Base-by-base conservation (phyloP, 1,140 invertebrate species). In the Drosophila repletoides region DNA sequence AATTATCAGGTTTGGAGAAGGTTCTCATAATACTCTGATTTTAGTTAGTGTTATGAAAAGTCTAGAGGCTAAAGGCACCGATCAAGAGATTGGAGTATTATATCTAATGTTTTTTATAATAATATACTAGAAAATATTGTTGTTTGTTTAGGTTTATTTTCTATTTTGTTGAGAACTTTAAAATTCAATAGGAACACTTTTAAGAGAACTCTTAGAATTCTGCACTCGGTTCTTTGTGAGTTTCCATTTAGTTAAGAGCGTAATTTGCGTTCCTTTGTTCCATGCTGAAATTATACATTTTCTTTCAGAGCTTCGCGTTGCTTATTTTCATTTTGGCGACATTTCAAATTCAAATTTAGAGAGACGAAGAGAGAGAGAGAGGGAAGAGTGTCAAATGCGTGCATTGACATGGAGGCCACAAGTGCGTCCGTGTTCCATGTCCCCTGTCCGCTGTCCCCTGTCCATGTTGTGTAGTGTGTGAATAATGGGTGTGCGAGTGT, bases 381-480 rank as follows among this genome's bases (percentile, higher is more conserved):
- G 10, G 14, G 3, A 26, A 55, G 70, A 74, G 80, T 79, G 79
- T 79, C 79, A 84, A 79, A 83, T 53, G 63, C 71, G 79, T 75
- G 61, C 74, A 84, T 84, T 84, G 79, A 84, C 79, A 84, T 84
- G 77, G 60, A 53, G 72, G 68, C 72, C 67, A 75, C 66, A 80
- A 80, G 64, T 76, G 76, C 53, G 70, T 49, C 55, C 45, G 29
- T 46, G 46, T 41, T 36, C 28, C 61, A 41, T 26, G 28, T 53
- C n/a, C n/a, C n/a, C n/a, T n/a, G n/a, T n/a, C n/a, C n/a, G n/a
- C n/a, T 46, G 46, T 41, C 46, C 28, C 61, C 29, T 26, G 28
- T 53, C 38, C 14, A 31, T 33, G 38, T 12, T 28, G 46, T 33
- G 15, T 14, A n/a, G 15, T 21, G 7, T 38, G 24, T 21, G 6